Base-by-base conservation (phyloP, 30 jellyfish, hydroid and myxozoan genomes). In the Chrysaora quinquecirrha region DNA sequence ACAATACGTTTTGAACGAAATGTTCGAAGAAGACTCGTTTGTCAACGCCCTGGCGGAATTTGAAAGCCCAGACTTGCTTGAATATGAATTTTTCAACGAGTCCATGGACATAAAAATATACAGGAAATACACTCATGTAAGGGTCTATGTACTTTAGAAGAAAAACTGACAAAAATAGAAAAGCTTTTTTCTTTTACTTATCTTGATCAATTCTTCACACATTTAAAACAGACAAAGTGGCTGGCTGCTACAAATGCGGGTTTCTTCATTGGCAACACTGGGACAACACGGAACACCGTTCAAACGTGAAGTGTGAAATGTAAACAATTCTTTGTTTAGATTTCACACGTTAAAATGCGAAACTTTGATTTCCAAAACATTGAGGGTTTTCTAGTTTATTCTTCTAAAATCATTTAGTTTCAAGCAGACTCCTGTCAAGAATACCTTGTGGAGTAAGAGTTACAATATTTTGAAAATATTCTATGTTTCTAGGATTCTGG, bases 401-500 rank as follows among this genome's bases (percentile, higher is more conserved):
- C n/a, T n/a, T n/a, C n/a, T n/a, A n/a, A n/a, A n/a, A n/a, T n/a
- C n/a, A n/a, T n/a, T n/a, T n/a, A n/a, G n/a, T n/a, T n/a, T n/a
- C n/a, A n/a, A n/a, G n/a, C n/a, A n/a, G n/a, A n/a, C n/a, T n/a
- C n/a, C n/a, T n/a, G n/a, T n/a, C n/a, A n/a, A n/a, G n/a, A n/a
- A n/a, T n/a, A n/a, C n/a, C n/a, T n/a, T n/a, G n/a, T n/a, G n/a
- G n/a, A n/a, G n/a, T n/a, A n/a, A n/a, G n/a, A n/a, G n/a, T n/a
- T n/a, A n/a, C n/a, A n/a, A n/a, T n/a, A n/a, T n/a, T n/a, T n/a
- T n/a, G n/a, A n/a, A n/a, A n/a, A n/a, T n/a, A n/a, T n/a, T n/a
- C n/a, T n/a, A n/a, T n/a, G n/a, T n/a, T n/a, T n/a, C n/a, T 34
- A 89, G 97, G 73, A 47, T 23, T 89, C 97, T 63, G 87, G 94